These are phyloP conservation scores for Melinaea menophilus DNA, from an alignment of 2,888 invertebrate species.

Conservation along the genomic window DNA sequence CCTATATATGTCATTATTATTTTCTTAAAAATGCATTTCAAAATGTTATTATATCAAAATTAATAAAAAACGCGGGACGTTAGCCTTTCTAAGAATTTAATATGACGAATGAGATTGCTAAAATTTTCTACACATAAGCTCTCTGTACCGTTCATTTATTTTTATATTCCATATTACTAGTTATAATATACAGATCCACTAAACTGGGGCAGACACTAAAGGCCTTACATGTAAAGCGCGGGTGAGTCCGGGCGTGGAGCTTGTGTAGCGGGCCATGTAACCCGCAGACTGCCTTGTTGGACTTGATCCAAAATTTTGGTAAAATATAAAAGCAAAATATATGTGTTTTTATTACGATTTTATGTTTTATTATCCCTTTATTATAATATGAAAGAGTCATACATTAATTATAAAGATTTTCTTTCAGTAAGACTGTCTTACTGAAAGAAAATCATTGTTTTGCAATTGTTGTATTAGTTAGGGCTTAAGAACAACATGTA, in stretches of 20 bases:
- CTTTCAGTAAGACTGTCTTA: too few relatives aligned
- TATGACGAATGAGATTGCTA: slow-evolving; percentile 17
- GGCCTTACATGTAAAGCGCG: slow-evolving; percentile 55
- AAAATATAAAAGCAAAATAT: slow-evolving; percentile 74
- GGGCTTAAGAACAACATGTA: too few relatives aligned
- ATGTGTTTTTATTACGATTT: slow-evolving; percentile 74
- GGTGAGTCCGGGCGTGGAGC: slow-evolving; percentile 53
- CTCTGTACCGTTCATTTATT: slow-evolving; percentile 30
- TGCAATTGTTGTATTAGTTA: too few relatives aligned
- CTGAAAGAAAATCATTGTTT: too few relatives aligned
- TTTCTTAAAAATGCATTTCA: slow-evolving; percentile 15
- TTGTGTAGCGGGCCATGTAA: slow-evolving; percentile 51
- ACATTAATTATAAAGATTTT: too few relatives aligned
- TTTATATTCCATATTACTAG: slow-evolving; percentile 26
- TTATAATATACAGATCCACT: slow-evolving; percentile 46
- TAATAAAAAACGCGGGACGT: slow-evolving; percentile 22
- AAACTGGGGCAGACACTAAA: slow-evolving; percentile 44
- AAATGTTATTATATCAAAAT: slow-evolving; percentile 10
- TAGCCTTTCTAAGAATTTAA: slow-evolving; percentile 16
- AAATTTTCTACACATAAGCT: slow-evolving; percentile 22
- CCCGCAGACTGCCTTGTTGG: slow-evolving; percentile 69
- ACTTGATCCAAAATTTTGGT: slow-evolving; percentile 68
- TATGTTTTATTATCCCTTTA: slow-evolving; percentile 52
- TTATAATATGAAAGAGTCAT: not conserved
- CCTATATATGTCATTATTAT: slow-evolving; percentile 13